Conservation (phyloP, 2,113 vertebrate species). For the Gymnocephalus cernua region DNA sequence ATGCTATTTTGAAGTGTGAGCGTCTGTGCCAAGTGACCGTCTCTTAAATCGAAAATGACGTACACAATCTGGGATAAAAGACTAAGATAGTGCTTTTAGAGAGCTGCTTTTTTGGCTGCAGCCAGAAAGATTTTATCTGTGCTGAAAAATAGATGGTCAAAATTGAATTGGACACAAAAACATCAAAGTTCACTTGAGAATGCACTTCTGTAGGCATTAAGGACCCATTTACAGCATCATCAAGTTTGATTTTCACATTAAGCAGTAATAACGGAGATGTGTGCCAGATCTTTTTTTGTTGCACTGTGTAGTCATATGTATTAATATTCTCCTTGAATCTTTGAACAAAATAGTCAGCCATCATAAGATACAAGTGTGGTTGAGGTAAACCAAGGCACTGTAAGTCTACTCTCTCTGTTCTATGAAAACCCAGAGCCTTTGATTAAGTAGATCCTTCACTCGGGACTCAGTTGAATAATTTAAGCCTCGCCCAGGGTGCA, state of each 20-base stretch:
- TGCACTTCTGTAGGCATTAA: slow-evolving; percentile 11
- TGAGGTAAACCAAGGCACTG: slow-evolving; percentile 29
- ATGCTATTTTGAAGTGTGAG: slow-evolving; percentile 44
- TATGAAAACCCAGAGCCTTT: slow-evolving; percentile 59
- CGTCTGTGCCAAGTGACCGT: slow-evolving; percentile 54
- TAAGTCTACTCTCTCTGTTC: slow-evolving; percentile 38
- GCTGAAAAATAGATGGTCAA: slow-evolving; percentile 10
- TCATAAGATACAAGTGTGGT: neutral
- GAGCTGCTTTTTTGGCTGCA: slow-evolving; percentile 25
- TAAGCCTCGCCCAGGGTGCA: slow-evolving; percentile 72
- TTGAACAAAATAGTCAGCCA: neutral
- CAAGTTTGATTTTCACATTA: slow-evolving; percentile 21
- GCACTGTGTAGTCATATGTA: neutral
- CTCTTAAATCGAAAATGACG: slow-evolving; percentile 66
- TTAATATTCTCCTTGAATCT: neutral
- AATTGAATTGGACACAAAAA: slow-evolving; percentile 18
- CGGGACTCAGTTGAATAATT: slow-evolving; percentile 70
- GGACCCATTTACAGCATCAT: neutral
- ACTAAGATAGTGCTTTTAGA: slow-evolving; percentile 27
- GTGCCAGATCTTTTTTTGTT: slow-evolving; percentile 13
- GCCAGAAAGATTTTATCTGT: slow-evolving; percentile 20
- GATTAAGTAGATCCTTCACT: slow-evolving; percentile 75
- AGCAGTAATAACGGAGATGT: neutral
- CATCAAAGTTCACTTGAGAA: slow-evolving; percentile 23
- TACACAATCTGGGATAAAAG: slow-evolving; percentile 48